phyloP scores from a whole-genome alignment of 2,888 invertebrate species.

The Melanchra persicariae region DNA sequence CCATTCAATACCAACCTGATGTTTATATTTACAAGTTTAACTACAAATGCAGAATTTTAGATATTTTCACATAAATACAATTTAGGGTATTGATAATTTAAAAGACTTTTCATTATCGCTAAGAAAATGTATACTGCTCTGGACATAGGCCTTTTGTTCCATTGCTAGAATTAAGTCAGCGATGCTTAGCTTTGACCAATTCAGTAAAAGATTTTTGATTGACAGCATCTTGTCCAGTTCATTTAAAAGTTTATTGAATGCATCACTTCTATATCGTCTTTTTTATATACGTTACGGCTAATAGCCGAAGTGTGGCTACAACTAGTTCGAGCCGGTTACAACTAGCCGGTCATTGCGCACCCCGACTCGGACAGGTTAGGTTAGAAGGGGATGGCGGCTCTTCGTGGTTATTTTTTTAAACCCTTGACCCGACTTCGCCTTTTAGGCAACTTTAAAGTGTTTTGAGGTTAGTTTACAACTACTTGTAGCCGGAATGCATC shows the following conservation, averaged over 20 bases:
- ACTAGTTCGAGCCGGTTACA: too few relatives aligned
- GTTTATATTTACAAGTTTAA: conserved; percentile 49
- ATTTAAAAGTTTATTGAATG: not conserved
- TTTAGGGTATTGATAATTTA: not conserved
- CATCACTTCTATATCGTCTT: too few relatives aligned
- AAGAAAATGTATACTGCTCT: not conserved
- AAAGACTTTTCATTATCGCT: not conserved
- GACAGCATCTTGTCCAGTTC: not conserved
- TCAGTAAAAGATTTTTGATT: not conserved
- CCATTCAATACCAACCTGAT: conserved; percentile 58
- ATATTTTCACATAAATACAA: conserved; percentile 17
- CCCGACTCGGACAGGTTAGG: too few relatives aligned
- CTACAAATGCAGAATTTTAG: conserved; percentile 26
- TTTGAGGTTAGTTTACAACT: too few relatives aligned
- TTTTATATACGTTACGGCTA: too few relatives aligned
- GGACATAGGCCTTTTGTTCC: not conserved
- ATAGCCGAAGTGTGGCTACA: too few relatives aligned
- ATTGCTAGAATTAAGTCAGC: not conserved
- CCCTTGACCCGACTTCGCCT: too few relatives aligned
- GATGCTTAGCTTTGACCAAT: not conserved
- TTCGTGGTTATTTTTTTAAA: too few relatives aligned
- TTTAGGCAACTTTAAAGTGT: too few relatives aligned
- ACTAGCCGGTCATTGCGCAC: too few relatives aligned
- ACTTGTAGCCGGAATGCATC: too few relatives aligned
- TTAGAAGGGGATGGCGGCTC: too few relatives aligned